phyloP scores from a whole-genome alignment of 1,140 invertebrate species.

The Brachionus sp. region DNA sequence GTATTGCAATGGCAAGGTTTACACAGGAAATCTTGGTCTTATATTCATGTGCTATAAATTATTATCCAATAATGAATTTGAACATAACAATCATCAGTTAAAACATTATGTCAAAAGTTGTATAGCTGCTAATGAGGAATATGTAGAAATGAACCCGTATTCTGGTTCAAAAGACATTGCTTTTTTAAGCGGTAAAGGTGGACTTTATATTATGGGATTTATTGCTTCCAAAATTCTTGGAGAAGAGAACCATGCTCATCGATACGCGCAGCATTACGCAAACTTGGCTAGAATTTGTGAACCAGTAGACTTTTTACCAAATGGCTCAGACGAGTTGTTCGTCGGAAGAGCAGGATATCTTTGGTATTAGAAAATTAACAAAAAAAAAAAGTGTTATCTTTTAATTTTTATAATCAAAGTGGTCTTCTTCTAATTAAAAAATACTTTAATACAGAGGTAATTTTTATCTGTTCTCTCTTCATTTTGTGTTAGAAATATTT shows the following conservation, averaged over 20 bases:
- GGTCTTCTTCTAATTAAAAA: not conserved
- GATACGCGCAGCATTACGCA: slow-evolving; percentile 16
- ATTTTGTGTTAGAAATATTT: not conserved
- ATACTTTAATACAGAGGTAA: slow-evolving; percentile 38
- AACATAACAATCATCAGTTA: not conserved
- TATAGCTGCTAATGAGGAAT: slow-evolving; percentile 38
- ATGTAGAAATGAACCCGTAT: not conserved
- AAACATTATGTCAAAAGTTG: slow-evolving; percentile 32
- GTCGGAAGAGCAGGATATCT: slow-evolving; percentile 80
- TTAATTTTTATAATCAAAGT: slow-evolving; percentile 47
- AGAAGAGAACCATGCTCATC: slow-evolving; percentile 15
- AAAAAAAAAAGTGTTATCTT: slow-evolving; percentile 67
- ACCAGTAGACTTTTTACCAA: slow-evolving; percentile 14
- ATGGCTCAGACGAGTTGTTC: slow-evolving; percentile 72
- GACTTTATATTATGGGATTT: not conserved
- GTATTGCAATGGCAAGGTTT: slow-evolving; percentile 5
- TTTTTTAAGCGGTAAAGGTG: slow-evolving; percentile 35
- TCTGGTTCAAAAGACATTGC: slow-evolving; percentile 10
- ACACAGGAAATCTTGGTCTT: slow-evolving; percentile 40
- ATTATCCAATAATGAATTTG: not conserved
- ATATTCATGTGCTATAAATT: slow-evolving; percentile 40
- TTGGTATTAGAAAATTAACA: not conserved
- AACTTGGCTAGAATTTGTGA: slow-evolving; percentile 19
- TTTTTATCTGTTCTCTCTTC: not conserved
- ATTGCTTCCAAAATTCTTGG: slow-evolving; percentile 5